Base-by-base conservation (phyloP, 2,113 vertebrate species). In the Corythaeola cristata region DNA sequence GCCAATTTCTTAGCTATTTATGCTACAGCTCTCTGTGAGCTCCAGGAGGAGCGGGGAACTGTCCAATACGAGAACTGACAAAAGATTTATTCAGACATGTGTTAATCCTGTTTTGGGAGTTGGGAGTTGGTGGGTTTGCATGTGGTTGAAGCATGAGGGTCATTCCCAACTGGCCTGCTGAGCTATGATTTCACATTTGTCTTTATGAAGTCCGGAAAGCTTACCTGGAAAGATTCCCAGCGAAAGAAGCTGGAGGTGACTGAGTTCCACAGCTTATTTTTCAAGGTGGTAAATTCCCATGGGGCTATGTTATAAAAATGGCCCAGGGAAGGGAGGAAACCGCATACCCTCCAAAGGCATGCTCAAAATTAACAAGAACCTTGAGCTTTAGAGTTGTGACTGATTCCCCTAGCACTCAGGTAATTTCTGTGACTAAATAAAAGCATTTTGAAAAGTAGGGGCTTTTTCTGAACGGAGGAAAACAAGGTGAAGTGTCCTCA, bases 371-470 rank as follows among this genome's bases (percentile, higher is more conserved):
- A 23, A 39, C 37, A 74, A 49, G 30, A 77, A 23, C 27, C 18
- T 56, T 49, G 24, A 62, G 18, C 13, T 8, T 58, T 47, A 22
- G 56, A 32, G 17, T 6, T 73, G 15, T 28, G 35, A 80, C 39
- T 0, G 0, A 64, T 66, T 68, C 63, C 35, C 39, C 4, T 27
- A 50, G 35, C 28, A 23, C 28, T 77, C 68, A 63, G 37, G 23
- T 32, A 22, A 84, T 37, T 59, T 41, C 44, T 89, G 2, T 19
- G 8, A 41, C 49, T 55, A 73, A 56, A 52, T 17, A 72, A 72
- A 63, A 81, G 7, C 17, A 26, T n/a, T 90, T 79, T 44, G 45
- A 68, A 58, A 71, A 68, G 22, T 8, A 68, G 12, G 4, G 11
- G 17, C 41, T 85, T 85, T 62, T 30, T 44, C 52, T 44, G 41